Evolutionary conservation across 2,797 vertebrate genomes (phyloP).

Genomic region (Gymnothorax reevesii): DNA sequence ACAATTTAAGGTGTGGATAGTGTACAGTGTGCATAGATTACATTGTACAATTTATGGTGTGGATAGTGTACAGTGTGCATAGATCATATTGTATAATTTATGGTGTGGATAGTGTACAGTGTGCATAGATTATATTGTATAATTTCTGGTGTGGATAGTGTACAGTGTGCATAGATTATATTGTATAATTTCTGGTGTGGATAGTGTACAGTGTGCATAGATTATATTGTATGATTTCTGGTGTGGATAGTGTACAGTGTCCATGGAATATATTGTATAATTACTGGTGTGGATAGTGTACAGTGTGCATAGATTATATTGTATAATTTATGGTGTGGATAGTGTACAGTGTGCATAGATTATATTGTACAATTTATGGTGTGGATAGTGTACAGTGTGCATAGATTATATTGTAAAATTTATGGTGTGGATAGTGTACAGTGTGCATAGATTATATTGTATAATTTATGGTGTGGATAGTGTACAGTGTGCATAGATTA

Average conservation of each 20-base stretch:
- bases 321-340: not conserved
- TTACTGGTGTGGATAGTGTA: not conserved
- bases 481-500: not conserved
- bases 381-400: not conserved
- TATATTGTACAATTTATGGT: too few species aligned
- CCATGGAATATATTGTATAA: not conserved
- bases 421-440: too few species aligned
- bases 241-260: not conserved
- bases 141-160: not conserved
- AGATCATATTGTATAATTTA: too few species aligned
- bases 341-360: too few species aligned
- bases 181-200: too few species aligned
- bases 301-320: not conserved
- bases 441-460: not conserved
- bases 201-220: not conserved
- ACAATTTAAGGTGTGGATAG: not conserved
- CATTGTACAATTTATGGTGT: too few species aligned
- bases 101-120: not conserved
- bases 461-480: not conserved
- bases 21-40: not conserved
- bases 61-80: not conserved
- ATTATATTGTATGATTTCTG: too few species aligned
- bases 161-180: not conserved
- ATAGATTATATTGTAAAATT: too few species aligned
- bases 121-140: not conserved